phyloP scores from a whole-genome alignment of 2,888 invertebrate genomes.

The Bombylius discolor region DNA sequence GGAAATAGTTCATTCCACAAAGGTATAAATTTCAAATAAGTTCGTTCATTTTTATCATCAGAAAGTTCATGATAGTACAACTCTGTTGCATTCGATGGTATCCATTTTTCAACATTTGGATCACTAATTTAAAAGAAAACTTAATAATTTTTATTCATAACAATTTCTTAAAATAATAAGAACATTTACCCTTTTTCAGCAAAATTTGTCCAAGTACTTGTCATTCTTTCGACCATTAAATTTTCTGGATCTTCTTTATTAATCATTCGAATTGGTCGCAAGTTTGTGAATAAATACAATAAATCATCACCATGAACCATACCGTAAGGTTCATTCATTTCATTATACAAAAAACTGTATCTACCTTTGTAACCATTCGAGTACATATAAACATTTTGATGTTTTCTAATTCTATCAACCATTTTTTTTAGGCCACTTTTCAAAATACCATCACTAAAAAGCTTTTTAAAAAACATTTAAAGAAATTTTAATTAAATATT shows the following conservation, averaged over 20 bases:
- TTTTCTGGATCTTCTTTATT: slow-evolving; percentile 32
- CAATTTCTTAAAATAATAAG: background rate
- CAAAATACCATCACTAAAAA: slow-evolving; percentile 34
- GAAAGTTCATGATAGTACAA: too few relatives aligned
- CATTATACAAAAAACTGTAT: slow-evolving; percentile 30
- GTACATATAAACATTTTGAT: slow-evolving; percentile 38
- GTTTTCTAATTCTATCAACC: slow-evolving; percentile 36
- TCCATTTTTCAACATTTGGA: too few relatives aligned
- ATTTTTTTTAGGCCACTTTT: slow-evolving; percentile 39
- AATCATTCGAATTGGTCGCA: slow-evolving; percentile 26
- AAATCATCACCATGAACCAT: slow-evolving; percentile 40
- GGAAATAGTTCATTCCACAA: too few relatives aligned
- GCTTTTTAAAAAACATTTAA: too few relatives aligned
- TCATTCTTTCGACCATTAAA: slow-evolving; percentile 34
- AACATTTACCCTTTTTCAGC: slow-evolving; percentile 31
- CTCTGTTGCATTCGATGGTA: too few relatives aligned
- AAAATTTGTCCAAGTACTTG: slow-evolving; percentile 39
- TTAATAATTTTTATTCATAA: background rate
- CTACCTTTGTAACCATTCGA: slow-evolving; percentile 38
- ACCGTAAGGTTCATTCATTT: slow-evolving; percentile 8
- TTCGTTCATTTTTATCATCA: too few relatives aligned
- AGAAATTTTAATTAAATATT: background rate
- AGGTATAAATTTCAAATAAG: too few relatives aligned
- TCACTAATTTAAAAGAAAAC: too few relatives aligned
- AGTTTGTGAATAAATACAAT: slow-evolving; percentile 36